Evolutionary conservation across 2,797 vertebrate genomes (phyloP).

Genomic region (Manis crassicaudata): DNA sequence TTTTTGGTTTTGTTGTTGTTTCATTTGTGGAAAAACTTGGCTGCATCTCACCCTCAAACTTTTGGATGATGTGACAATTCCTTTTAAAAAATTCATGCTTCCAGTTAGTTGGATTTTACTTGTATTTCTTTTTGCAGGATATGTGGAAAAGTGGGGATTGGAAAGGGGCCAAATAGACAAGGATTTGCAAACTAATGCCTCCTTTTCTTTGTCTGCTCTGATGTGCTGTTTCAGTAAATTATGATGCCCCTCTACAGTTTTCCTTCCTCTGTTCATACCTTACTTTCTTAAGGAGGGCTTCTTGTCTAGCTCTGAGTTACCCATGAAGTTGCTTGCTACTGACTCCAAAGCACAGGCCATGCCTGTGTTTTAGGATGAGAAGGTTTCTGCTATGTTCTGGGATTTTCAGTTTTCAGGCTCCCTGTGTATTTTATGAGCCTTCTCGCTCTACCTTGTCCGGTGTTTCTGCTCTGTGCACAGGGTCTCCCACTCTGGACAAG

Average conservation of each 20-base stretch:
- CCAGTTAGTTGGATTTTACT: not conserved
- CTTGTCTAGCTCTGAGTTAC: not conserved
- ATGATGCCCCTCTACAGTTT: accelerated
- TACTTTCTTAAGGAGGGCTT: not conserved
- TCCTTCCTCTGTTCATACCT: not conserved
- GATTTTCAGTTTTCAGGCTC: not conserved
- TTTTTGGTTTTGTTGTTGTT: not conserved
- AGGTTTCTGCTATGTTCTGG: not conserved
- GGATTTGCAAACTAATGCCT: not conserved
- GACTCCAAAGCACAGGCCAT: not conserved
- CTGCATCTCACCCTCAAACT: not conserved
- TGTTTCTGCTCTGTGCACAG: not conserved
- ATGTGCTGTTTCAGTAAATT: not conserved
- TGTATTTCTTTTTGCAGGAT: not conserved
- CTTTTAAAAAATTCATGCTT: not conserved
- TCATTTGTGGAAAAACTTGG: not conserved
- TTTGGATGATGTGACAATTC: not conserved
- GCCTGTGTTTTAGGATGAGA: not conserved
- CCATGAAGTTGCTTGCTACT: not conserved
- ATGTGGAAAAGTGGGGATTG: not conserved
- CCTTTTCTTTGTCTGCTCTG: not conserved
- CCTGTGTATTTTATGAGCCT: not conserved
- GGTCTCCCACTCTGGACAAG: not conserved
- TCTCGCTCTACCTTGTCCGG: not conserved
- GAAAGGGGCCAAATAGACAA: not conserved